A percentile compares a stretch with the other conserved stretches of the same genome.
These are phyloP conservation scores for Sthenelais limicola DNA, from an alignment of 2,888 invertebrate genomes.

Conservation along the genomic window DNA sequence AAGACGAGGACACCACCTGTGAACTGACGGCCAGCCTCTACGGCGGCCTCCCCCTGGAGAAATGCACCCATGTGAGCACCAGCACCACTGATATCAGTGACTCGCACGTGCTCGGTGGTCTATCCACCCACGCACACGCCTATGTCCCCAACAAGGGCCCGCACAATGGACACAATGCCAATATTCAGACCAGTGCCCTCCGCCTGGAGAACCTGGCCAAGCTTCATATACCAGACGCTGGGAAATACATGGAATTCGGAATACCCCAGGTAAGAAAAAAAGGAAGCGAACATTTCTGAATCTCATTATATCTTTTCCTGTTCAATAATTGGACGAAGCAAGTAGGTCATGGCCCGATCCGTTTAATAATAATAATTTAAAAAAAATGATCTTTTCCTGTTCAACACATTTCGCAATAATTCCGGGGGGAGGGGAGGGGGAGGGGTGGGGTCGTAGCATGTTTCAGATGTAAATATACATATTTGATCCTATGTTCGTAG, in stretches of 20 bases:
- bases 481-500: no score
- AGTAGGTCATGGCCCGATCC: no score
- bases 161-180: neutral
- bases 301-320: no score
- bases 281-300: no score
- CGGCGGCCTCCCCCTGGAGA: neutral
- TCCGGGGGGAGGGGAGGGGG: no score
- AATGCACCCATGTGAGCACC: constrained; percentile 61
- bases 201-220: neutral
- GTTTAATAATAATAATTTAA: no score
- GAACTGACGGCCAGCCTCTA: constrained; percentile 1
- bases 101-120: constrained; percentile 55
- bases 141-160: neutral
- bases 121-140: neutral
- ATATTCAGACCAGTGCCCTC: constrained; percentile 8
- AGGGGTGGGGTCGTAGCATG: no score
- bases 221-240: constrained; percentile 29
- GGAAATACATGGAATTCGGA: constrained; percentile 10
- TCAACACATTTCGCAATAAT: no score
- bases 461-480: no score
- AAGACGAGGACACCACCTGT: constrained; percentile 2
- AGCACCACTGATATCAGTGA: constrained; percentile 70
- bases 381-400: no score
- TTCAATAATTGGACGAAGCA: no score
- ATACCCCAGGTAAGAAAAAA: constrained; percentile 8